These are phyloP conservation scores for Lepidochitona cinerea DNA, from an alignment of 2,888 invertebrate species.

Conservation along the genomic window DNA sequence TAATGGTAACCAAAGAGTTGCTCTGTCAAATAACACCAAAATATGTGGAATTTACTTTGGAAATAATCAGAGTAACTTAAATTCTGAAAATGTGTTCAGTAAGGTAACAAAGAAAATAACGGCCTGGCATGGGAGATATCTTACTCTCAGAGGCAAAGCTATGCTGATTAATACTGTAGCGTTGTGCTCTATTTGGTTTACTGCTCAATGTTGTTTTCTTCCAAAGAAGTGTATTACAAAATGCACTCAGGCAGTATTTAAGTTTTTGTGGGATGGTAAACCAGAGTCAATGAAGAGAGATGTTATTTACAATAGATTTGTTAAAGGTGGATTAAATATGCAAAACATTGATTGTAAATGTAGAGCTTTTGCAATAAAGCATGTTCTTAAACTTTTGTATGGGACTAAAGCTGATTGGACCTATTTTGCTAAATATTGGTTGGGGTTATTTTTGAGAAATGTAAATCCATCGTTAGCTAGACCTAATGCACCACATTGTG, in stretches of 20 bases:
- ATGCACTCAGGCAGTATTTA: background rate
- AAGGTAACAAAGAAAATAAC: background rate
- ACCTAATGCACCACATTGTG: background rate
- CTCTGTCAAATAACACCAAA: background rate
- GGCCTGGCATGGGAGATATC: background rate
- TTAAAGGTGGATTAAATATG: background rate
- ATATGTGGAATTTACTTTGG: background rate
- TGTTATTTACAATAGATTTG: background rate
- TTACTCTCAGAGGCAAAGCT: background rate
- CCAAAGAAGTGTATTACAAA: background rate
- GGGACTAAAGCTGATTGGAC: background rate
- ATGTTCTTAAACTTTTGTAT: background rate
- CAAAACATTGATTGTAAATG: background rate
- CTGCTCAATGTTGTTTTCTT: background rate
- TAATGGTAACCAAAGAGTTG: background rate
- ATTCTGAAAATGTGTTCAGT: background rate
- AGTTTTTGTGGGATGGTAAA: background rate
- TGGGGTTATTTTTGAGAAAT: background rate
- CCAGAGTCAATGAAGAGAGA: background rate
- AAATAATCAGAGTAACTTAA: background rate
- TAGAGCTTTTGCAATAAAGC: background rate
- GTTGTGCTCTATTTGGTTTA: background rate
- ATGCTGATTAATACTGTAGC: background rate
- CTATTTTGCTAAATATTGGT: constrained; percentile 3
- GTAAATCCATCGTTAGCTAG: background rate